Base-by-base conservation (phyloP, 2,888 invertebrate species). In the Agapetus fuscipes region DNA sequence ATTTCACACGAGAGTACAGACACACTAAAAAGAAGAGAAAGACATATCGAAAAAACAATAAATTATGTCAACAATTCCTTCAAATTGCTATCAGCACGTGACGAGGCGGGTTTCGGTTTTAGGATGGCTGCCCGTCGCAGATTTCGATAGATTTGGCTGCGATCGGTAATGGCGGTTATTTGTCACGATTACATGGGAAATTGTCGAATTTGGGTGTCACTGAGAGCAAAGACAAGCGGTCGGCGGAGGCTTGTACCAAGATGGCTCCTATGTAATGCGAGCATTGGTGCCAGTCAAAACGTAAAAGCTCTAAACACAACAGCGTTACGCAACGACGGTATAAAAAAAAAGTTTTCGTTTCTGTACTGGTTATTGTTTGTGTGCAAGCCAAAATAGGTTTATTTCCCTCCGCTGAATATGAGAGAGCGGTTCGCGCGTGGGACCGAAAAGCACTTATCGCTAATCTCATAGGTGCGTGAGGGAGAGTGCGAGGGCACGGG, bases 41-140 rank as follows among this genome's bases (percentile, higher is more conserved):
- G 38, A 43, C 42, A 42, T 35, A 43, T 43, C 34, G 38, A 39
- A 43, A 43, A 43, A 43, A 43, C 42, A 43, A 43, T 43, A 43
- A 43, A 39, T 39, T 39, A 43, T 43, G 42, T 43, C 42, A 43
- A 43, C 42, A 43, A 43, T 43, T 39, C 35, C 28, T 39, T 30
- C 17, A 34, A 39, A 39, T 33, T 32, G 34, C 34, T 20, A 30
- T 31, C 35, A 37, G 35, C 35, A 43, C 35, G 42, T 39, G 42
- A 43, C 33, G 29, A 16, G 20, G 9, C 14, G 28, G 24, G 11
- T 27, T 30, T 17, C 20, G 27, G n/a, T 24, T 34, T 14, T 6
- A n/a, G n/a, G n/a, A n/a, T n/a, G n/a, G n/a, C n/a, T n/a, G n/a
- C n/a, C n/a, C n/a, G n/a, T n/a, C n/a, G n/a, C n/a, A n/a, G n/a